Evolutionary conservation across 1,140 invertebrate species (phyloP), one percentile per base, ranked within the genome.

Genomic region (Metopolophium dirhodum): DNA sequence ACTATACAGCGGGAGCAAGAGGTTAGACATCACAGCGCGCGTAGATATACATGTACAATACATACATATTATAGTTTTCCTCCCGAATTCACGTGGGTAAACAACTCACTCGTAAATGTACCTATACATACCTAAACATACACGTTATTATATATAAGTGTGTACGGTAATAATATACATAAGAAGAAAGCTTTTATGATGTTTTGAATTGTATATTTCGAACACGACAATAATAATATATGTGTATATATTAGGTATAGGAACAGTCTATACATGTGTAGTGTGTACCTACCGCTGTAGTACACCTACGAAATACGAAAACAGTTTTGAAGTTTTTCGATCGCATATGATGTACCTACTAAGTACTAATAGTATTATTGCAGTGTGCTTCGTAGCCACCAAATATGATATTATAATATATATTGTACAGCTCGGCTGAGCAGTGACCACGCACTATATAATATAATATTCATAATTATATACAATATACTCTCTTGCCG

Each of bases 1-100:
- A 77, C 30, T 37, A 37, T n/a, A 30, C 61, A 77, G 61, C 61
- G 30, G 14, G 61, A 77, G 61, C 61, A n/a, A 77, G 61, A n/a
- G 61, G 30, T 77, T 77, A 77, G 61, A 77, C 61, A 85, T 41
- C 83, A 26, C 23, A 26, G 23, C 23, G 37, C 23, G 7, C 41
- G 83, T 30, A n/a, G 3, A 77, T n/a, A n/a, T 20, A 35, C 30
- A n/a, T 6, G 30, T 35, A 68, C 30, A n/a, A 83, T 37, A 37
- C 0, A 82, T 22, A 20, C 4, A 41, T 41, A 41, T 41, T 37
- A 35, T n/a, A 22, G 51, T 30, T 87, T 87, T 87, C 23, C 85
- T 18, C 11, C 85, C 30, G 37, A 87, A 87, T 47, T 87, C 85
- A 47, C 85, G 85, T 87, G 85, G 85, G 41, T 45, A 87, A 87